Evolutionary conservation across 2,113 vertebrate species (phyloP).

Genomic region (Rissa tridactyla): DNA sequence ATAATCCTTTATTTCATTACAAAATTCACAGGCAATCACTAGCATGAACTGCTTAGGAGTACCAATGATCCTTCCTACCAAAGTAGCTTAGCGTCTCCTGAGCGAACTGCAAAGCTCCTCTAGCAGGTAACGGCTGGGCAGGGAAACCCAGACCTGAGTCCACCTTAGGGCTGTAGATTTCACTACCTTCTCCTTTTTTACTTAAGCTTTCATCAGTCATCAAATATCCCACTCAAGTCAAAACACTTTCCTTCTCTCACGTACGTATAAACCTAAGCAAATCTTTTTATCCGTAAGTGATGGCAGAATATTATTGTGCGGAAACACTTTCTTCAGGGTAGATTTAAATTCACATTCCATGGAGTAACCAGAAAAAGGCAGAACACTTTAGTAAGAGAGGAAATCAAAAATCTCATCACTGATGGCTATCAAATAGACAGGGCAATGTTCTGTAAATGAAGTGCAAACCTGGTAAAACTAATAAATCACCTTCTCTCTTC

Average conservation of each 20-base stretch:
- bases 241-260: not conserved
- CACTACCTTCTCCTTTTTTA: not conserved
- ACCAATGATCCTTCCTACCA: not conserved
- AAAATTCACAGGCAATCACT: not conserved
- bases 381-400: not conserved
- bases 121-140: rapidly evolving
- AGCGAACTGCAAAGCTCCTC: not conserved
- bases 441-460: not conserved
- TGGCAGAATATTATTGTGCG: not conserved
- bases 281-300: not conserved
- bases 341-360: not conserved
- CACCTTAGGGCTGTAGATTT: not conserved
- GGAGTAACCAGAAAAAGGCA: not conserved
- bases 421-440: not conserved
- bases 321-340: not conserved
- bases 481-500: not conserved
- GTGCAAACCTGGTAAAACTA: not conserved
- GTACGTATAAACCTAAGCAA: not conserved
- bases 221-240: not conserved
- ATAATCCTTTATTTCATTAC: not conserved
- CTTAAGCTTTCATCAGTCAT: not conserved
- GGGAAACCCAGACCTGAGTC: not conserved
- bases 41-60: not conserved
- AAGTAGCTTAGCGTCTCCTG: not conserved
- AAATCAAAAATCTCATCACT: not conserved